phyloP scores from a whole-genome alignment of 1,140 invertebrate genomes.

The Tenebrio molitor region DNA sequence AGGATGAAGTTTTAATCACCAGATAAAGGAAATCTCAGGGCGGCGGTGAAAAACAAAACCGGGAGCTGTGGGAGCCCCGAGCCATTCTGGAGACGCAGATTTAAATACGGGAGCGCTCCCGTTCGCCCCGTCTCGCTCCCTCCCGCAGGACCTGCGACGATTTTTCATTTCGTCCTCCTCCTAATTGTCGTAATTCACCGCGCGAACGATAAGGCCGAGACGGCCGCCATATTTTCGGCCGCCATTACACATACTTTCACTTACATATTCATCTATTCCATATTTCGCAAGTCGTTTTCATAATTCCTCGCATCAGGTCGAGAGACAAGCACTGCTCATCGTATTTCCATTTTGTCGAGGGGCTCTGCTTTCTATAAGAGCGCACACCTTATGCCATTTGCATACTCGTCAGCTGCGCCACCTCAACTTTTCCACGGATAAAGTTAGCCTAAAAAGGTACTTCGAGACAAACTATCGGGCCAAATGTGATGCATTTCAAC shows the following conservation, averaged over 20 bases:
- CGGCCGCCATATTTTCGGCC: neutral
- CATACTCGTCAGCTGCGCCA: slow-evolving; percentile 64
- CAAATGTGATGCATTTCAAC: slow-evolving; percentile 65
- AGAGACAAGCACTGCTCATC: slow-evolving; percentile 61
- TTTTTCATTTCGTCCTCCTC: slow-evolving; percentile 12
- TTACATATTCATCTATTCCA: slow-evolving; percentile 67
- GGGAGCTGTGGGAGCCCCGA: slow-evolving; percentile 51
- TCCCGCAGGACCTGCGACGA: neutral
- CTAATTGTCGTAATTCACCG: slow-evolving; percentile 6
- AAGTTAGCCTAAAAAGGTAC: slow-evolving; percentile 63
- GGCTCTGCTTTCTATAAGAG: slow-evolving; percentile 51
- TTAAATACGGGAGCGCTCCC: slow-evolving; percentile 22
- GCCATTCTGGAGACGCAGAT: slow-evolving; percentile 47
- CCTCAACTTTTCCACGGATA: slow-evolving; percentile 65
- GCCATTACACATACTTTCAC: slow-evolving; percentile 2
- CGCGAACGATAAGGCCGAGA: neutral
- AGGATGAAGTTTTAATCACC: slow-evolving; percentile 65
- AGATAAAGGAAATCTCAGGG: slow-evolving; percentile 64
- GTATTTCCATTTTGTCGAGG: slow-evolving; percentile 63
- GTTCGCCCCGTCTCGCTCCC: slow-evolving; percentile 7
- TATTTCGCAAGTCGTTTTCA: slow-evolving; percentile 68
- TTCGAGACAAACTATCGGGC: slow-evolving; percentile 62
- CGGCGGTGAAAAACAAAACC: slow-evolving; percentile 63
- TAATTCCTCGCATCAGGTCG: slow-evolving; percentile 66
- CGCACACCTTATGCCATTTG: slow-evolving; percentile 60